Evolutionary conservation across 2,113 vertebrate species (phyloP).

Genomic region (Fukomys damarensis): DNA sequence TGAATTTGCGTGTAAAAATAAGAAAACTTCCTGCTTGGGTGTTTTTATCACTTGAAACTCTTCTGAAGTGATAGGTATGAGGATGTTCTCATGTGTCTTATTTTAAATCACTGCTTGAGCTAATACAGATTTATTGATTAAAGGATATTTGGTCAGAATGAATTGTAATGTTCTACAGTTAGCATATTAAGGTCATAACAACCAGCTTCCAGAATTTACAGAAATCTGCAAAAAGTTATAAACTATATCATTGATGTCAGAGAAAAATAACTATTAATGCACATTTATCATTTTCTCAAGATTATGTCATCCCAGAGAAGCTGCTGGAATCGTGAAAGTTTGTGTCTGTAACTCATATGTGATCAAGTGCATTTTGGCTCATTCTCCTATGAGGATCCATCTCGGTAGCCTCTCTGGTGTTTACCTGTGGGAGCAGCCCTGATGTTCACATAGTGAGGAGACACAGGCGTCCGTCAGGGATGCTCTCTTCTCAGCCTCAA

Average conservation of each 20-base stretch:
- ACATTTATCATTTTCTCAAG: not conserved
- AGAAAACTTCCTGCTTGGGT: not conserved
- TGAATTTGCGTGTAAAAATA: not conserved
- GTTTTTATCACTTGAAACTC: not conserved
- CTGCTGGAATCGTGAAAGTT: not conserved
- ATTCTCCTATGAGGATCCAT: not conserved
- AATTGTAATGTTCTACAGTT: not conserved
- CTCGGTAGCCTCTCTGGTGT: not conserved
- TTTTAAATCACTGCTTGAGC: not conserved
- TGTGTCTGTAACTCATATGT: not conserved
- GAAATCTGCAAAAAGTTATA: not conserved
- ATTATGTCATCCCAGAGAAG: not conserved
- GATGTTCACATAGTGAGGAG: not conserved
- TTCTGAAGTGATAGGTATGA: not conserved
- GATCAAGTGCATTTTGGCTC: not conserved
- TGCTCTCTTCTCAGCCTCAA: not conserved
- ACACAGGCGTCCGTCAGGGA: fast-evolving
- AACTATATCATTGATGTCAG: not conserved
- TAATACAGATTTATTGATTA: not conserved
- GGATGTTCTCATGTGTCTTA: not conserved
- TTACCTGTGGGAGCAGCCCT: not conserved
- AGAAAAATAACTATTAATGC: not conserved
- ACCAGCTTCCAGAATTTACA: not conserved
- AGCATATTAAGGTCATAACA: not conserved
- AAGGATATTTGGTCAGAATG: not conserved